Conservation (phyloP, 2,888 invertebrate genomes). For the Mythimna impura region DNA sequence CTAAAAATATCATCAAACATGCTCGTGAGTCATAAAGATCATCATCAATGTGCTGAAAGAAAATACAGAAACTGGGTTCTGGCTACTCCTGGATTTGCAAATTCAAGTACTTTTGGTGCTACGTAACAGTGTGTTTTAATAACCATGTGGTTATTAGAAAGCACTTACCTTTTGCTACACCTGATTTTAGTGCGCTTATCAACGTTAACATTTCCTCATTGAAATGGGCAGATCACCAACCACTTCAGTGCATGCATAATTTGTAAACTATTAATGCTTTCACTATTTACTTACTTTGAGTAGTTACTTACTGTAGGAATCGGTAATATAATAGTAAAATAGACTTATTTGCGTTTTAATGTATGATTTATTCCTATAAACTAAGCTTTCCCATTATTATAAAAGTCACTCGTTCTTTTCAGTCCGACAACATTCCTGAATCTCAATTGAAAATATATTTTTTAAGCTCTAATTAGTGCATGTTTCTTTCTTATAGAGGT, state of each 20-base stretch:
- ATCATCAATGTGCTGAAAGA: background rate
- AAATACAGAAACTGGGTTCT: background rate
- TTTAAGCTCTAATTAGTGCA: too few species aligned
- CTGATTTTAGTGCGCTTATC: background rate
- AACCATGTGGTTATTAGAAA: background rate
- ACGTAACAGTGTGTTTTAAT: background rate
- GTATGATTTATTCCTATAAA: too few species aligned
- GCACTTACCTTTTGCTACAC: background rate
- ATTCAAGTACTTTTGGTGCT: background rate
- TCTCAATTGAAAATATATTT: too few species aligned
- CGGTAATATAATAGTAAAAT: too few species aligned
- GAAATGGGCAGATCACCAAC: conserved; percentile 10
- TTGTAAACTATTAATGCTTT: background rate
- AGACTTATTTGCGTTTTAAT: too few species aligned
- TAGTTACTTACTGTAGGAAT: background rate
- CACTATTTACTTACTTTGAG: background rate
- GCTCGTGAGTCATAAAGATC: conserved; percentile 15
- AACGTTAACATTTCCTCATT: conserved; percentile 5
- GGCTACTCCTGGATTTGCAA: background rate
- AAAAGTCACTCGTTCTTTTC: too few species aligned
- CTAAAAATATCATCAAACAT: conserved; percentile 13
- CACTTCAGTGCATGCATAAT: conserved; percentile 10
- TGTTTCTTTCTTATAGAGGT: too few species aligned
- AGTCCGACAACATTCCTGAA: too few species aligned
- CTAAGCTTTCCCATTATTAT: too few species aligned